phyloP scores from a whole-genome alignment of 1,140 invertebrate species.

The Prorops nasuta region DNA sequence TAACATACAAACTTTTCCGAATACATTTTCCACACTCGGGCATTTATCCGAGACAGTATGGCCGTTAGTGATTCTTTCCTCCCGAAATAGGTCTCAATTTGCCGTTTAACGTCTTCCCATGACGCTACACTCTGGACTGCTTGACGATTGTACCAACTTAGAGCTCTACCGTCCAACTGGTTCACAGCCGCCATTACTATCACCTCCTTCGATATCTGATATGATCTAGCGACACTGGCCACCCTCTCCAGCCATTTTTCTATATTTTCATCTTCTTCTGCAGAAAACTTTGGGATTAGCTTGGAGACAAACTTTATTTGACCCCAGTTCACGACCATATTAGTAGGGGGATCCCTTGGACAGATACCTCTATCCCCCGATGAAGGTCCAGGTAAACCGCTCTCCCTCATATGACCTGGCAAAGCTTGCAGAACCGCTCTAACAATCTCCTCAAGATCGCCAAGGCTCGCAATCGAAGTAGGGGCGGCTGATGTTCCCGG shows the following conservation, averaged over 20 bases:
- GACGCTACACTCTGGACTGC: neutral
- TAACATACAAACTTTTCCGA: neutral
- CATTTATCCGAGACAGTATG: neutral
- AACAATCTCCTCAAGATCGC: too few species aligned
- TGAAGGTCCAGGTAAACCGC: too few species aligned
- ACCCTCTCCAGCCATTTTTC: neutral
- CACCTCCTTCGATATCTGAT: neutral
- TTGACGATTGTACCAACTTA: neutral
- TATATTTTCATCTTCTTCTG: neutral
- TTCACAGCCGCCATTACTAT: neutral
- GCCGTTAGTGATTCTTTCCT: neutral
- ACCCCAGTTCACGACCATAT: too few species aligned
- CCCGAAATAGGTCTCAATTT: neutral
- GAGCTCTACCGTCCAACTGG: neutral
- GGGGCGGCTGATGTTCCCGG: too few species aligned
- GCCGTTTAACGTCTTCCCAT: neutral
- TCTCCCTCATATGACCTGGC: too few species aligned
- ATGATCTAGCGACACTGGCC: neutral
- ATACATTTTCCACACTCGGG: neutral
- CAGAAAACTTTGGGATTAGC: neutral
- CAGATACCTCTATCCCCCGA: too few species aligned
- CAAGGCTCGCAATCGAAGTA: too few species aligned
- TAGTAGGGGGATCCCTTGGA: too few species aligned
- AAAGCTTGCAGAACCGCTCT: too few species aligned
- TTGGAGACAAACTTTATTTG: neutral